Evolutionary conservation across 1,140 invertebrate species (phyloP).

Genomic region (Leguminivora glycinivorella): DNA sequence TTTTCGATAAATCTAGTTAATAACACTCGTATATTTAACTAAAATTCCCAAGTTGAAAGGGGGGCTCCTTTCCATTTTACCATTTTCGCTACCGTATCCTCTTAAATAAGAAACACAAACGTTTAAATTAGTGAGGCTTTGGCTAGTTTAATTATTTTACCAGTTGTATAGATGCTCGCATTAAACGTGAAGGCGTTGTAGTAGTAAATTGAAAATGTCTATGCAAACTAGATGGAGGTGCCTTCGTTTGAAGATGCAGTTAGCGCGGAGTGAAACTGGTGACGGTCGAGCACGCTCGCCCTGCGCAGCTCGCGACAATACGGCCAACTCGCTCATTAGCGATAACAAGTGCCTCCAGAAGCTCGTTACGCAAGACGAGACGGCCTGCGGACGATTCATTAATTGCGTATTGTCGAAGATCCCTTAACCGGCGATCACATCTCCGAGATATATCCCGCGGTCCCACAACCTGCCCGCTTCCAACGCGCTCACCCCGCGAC

Average conservation of each 20-base stretch:
- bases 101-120: no score
- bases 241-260: neutral
- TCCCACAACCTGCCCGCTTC: conserved; percentile 48
- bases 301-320: conserved; percentile 45
- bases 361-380: conserved; percentile 57
- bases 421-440: conserved; percentile 43
- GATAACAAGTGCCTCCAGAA: conserved; percentile 52
- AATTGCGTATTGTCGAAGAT: conserved; percentile 61
- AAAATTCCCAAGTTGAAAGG: no score
- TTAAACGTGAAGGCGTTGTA: neutral
- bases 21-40: no score
- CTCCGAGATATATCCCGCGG: conserved; percentile 42
- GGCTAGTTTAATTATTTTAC: no score
- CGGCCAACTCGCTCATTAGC: conserved; percentile 56
- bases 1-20: no score
- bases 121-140: no score
- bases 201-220: conserved; percentile 26
- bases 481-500: conserved; percentile 34
- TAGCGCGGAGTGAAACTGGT: conserved; percentile 33
- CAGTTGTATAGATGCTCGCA: neutral
- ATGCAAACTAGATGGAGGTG: conserved; percentile 40
- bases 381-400: conserved; percentile 52
- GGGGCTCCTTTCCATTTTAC: no score
- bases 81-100: no score
- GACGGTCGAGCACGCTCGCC: conserved; percentile 37